phyloP scores from a whole-genome alignment of 2,888 invertebrate species.

The Anagyrus pseudococci region DNA sequence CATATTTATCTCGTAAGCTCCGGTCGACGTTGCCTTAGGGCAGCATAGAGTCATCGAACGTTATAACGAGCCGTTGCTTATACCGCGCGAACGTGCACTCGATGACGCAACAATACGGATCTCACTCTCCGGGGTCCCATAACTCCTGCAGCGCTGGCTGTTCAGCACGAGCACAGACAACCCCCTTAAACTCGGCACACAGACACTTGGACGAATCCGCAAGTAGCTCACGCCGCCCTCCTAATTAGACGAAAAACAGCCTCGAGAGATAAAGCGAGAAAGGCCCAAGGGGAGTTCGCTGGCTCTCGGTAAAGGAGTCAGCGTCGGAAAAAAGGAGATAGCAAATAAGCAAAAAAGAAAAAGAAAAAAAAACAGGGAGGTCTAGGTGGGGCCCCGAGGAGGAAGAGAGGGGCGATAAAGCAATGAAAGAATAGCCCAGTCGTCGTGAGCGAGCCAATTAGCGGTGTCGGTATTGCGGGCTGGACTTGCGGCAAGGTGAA shows the following conservation, averaged over 20 bases:
- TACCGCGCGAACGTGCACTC: not conserved
- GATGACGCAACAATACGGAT: not conserved
- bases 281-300: not conserved
- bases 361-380: too few relatives aligned
- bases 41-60: too few relatives aligned
- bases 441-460: slow-evolving; percentile 6
- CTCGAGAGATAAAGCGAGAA: too few relatives aligned
- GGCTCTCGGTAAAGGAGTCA: too few relatives aligned
- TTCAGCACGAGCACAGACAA: slow-evolving; percentile 1
- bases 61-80: not conserved
- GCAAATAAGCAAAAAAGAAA: too few relatives aligned
- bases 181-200: not conserved
- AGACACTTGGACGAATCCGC: not conserved
- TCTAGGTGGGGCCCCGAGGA: too few relatives aligned
- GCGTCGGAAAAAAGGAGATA: too few relatives aligned
- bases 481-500: not conserved
- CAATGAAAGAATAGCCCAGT: not conserved
- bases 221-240: not conserved
- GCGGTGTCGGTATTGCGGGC: not conserved
- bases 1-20: too few relatives aligned
- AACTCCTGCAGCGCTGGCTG: too few relatives aligned
- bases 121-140: slow-evolving; percentile 6
- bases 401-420: too few relatives aligned
- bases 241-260: slow-evolving; percentile 10
- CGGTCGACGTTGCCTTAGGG: too few relatives aligned